These are phyloP conservation scores for Benitochromis conjunctus DNA, from an alignment of 2,113 vertebrate genomes.

Conservation along the genomic window DNA sequence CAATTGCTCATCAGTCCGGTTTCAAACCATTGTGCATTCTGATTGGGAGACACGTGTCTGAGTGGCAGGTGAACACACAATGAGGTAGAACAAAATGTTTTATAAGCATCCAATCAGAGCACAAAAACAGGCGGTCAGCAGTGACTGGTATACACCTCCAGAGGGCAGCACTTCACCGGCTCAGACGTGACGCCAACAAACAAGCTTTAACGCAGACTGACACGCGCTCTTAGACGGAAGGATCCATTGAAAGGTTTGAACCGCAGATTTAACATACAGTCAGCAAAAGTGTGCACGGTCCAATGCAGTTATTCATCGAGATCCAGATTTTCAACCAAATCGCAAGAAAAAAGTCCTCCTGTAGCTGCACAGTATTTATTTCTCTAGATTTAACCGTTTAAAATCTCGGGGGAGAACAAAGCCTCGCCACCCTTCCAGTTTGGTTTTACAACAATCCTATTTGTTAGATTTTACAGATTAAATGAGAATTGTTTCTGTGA, in stretches of 20 bases:
- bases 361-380: conserved; percentile 44
- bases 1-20: not conserved
- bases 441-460: conserved; percentile 36
- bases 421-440: conserved; percentile 28
- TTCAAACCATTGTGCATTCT: conserved; percentile 4
- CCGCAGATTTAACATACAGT: conserved; percentile 23
- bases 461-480: conserved; percentile 1
- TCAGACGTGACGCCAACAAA: not conserved
- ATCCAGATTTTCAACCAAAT: not conserved
- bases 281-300: not conserved
- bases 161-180: conserved; percentile 20
- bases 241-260: conserved; percentile 8
- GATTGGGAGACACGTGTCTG: conserved; percentile 20
- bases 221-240: not conserved
- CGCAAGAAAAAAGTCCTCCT: not conserved
- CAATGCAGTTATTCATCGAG: not conserved
- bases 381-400: conserved; percentile 16
- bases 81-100: conserved; percentile 67
- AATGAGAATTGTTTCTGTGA: conserved; percentile 3
- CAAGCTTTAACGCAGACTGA: not conserved
- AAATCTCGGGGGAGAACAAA: conserved; percentile 4
- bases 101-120: conserved; percentile 40
- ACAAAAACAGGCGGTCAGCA: not conserved
- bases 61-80: conserved; percentile 54
- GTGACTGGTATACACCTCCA: conserved; percentile 17